Percentiles rank a stretch among this genome's conserved stretches.
Conservation (phyloP, 2,113 vertebrate genomes). For the Meleagris gallopavo region DNA sequence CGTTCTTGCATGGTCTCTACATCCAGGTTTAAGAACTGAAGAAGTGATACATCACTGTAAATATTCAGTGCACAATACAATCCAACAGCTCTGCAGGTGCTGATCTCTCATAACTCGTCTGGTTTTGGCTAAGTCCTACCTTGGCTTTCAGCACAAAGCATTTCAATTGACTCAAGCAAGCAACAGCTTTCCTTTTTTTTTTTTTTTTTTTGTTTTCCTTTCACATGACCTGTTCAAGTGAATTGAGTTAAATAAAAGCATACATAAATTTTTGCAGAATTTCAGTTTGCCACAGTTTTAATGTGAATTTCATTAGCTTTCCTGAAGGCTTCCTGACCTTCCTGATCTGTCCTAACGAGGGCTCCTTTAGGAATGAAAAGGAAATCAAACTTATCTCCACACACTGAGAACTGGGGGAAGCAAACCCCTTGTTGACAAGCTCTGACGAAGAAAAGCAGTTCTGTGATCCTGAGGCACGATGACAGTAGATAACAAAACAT, state of each 20-base stretch:
- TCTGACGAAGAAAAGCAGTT: background rate
- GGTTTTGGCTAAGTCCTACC: too few species aligned
- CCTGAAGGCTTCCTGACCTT: background rate
- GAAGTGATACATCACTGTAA: accelerated
- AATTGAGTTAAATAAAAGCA: background rate
- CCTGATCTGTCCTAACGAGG: background rate
- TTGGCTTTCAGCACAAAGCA: accelerated
- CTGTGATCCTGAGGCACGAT: background rate
- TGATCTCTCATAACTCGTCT: too few species aligned
- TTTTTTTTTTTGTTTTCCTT: background rate
- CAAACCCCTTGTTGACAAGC: background rate
- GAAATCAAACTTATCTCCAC: background rate
- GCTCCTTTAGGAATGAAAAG: too few species aligned
- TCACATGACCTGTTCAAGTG: too few species aligned
- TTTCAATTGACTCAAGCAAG: too few species aligned
- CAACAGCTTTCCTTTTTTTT: background rate
- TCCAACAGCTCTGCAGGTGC: too few species aligned
- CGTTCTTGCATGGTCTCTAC: accelerated
- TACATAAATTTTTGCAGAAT: background rate
- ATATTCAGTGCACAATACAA: background rate
- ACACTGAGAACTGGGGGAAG: too few species aligned
- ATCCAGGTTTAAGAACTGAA: background rate
- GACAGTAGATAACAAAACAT: background rate
- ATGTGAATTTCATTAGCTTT: background rate
- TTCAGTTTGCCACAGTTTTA: background rate